Conservation (phyloP, 2,113 vertebrate species). For the Ictidomys tridecemlineatus region DNA sequence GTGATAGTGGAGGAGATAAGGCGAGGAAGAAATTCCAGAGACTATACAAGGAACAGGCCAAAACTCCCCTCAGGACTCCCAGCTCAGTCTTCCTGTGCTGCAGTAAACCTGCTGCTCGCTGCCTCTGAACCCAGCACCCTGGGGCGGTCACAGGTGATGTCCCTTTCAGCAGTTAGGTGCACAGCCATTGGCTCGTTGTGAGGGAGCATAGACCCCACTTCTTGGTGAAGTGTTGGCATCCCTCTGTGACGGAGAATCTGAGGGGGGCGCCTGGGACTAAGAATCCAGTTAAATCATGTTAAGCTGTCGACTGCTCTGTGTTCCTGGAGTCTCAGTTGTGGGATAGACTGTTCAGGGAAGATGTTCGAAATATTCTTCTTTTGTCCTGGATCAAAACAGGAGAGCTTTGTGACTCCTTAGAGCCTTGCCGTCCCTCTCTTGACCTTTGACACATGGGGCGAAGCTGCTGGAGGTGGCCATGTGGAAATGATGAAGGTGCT, state of each 20-base stretch:
- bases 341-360: not conserved
- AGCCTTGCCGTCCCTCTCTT: not conserved
- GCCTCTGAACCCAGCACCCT: too few relatives aligned
- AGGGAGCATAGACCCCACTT: not conserved
- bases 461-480: not conserved
- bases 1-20: too few relatives aligned
- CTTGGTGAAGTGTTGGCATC: not conserved
- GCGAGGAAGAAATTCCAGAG: too few relatives aligned
- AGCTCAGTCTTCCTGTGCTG: too few relatives aligned
- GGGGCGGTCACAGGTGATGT: not conserved
- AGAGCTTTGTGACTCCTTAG: not conserved
- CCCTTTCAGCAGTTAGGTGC: not conserved
- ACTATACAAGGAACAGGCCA: too few relatives aligned
- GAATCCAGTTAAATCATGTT: not conserved
- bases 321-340: not conserved
- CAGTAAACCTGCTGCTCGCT: too few relatives aligned
- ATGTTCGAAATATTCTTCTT: not conserved
- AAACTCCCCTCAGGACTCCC: too few relatives aligned
- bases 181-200: not conserved
- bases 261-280: not conserved
- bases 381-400: not conserved
- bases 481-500: not conserved
- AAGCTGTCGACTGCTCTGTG: not conserved
- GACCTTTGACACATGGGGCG: not conserved
- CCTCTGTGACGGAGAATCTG: not conserved